phyloP scores from a whole-genome alignment of 2,113 vertebrate species.

The Gnathonemus longibarbis region DNA sequence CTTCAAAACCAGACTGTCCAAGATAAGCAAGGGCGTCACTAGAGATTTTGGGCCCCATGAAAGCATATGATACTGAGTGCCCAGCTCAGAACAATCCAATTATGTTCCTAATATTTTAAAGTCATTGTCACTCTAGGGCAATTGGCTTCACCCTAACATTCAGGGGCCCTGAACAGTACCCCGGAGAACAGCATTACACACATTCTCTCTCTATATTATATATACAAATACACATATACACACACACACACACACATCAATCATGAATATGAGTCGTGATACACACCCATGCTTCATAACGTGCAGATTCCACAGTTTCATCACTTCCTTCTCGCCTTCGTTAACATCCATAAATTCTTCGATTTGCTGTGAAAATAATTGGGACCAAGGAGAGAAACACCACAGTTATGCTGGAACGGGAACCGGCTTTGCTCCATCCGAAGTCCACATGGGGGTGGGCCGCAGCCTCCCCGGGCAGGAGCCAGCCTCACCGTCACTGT shows the following conservation, averaged over 20 bases:
- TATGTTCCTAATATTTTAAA: not conserved
- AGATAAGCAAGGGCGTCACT: not conserved
- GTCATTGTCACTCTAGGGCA: not conserved
- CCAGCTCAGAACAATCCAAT: not conserved
- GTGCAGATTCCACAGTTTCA: conserved; percentile 99
- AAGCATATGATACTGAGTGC: not conserved
- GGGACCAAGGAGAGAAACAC: not conserved
- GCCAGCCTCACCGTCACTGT: conserved; percentile 77
- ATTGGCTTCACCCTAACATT: not conserved
- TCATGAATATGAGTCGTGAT: not conserved
- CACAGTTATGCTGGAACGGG: not conserved
- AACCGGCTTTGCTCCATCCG: not conserved
- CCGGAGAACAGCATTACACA: not conserved
- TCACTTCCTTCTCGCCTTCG: conserved; percentile 97
- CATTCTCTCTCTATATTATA: conserved; percentile 6
- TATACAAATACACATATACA: accelerated
- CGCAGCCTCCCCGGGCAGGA: not conserved
- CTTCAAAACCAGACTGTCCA: not conserved
- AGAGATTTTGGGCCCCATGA: not conserved
- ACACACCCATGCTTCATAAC: conserved; percentile 95
- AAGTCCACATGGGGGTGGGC: not conserved
- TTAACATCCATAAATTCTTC: conserved; percentile 98
- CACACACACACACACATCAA: no score
- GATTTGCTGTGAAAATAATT: conserved; percentile 74
- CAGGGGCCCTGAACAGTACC: not conserved